A percentile compares a stretch with the other conserved stretches of the same genome.
Conservation (phyloP, 2,113 vertebrate species). For the Carlito syrichta region DNA sequence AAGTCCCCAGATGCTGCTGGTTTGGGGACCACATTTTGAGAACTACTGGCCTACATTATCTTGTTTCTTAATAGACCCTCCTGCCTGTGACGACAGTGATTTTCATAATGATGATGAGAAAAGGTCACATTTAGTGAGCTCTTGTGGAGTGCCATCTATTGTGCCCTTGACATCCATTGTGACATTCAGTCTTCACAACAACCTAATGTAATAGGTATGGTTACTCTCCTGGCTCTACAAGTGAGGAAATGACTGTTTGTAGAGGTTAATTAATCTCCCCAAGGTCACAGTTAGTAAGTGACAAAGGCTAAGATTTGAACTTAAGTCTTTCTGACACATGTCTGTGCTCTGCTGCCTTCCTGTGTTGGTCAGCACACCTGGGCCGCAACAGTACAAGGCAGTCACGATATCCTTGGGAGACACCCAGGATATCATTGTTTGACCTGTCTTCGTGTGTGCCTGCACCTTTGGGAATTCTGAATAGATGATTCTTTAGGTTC, state of each 20-base stretch:
- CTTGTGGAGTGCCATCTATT: not conserved
- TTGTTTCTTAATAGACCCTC: not conserved
- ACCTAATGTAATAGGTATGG: not conserved
- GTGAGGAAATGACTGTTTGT: not conserved
- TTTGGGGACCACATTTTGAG: not conserved
- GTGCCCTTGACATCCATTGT: not conserved
- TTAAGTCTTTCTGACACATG: not conserved
- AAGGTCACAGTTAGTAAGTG: not conserved
- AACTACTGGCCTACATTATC: not conserved
- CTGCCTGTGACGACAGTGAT: not conserved
- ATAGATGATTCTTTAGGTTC: not conserved
- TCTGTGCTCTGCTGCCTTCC: not conserved
- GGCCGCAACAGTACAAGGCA: not conserved
- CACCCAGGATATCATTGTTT: accelerated
- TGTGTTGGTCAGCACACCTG: not conserved
- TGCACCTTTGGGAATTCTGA: not conserved
- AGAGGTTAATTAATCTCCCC: not conserved
- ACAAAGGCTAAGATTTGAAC: not conserved
- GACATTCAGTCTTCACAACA: not conserved
- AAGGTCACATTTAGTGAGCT: not conserved
- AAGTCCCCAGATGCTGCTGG: not conserved
- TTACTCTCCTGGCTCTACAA: not conserved
- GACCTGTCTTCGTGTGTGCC: not conserved
- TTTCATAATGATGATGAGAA: not conserved
- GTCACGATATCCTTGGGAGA: not conserved